phyloP scores from a whole-genome alignment of 2,113 vertebrate species.

The Aldabrachelys gigantea region DNA sequence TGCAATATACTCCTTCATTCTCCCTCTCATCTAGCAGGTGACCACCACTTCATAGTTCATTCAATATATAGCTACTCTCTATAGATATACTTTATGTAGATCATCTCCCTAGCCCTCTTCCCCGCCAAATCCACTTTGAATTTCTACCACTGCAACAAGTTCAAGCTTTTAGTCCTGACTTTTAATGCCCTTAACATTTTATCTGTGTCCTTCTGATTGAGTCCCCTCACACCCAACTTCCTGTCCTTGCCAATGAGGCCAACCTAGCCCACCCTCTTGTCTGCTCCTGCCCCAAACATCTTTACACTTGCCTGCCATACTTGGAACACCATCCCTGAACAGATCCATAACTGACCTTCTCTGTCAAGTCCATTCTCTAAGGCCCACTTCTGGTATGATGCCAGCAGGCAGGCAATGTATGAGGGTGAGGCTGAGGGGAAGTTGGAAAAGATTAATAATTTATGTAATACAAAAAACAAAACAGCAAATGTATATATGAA shows the following conservation, averaged over 20 bases:
- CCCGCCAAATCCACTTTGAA: background rate
- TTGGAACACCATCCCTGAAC: background rate
- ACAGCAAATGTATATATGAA: background rate
- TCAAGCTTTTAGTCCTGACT: background rate
- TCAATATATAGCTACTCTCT: background rate
- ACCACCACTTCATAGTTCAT: background rate
- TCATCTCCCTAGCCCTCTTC: background rate
- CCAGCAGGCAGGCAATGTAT: background rate
- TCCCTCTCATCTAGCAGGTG: background rate
- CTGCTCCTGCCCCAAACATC: background rate
- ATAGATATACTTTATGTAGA: background rate
- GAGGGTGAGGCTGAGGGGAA: background rate
- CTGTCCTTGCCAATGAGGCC: background rate
- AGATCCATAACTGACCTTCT: background rate
- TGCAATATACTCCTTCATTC: fast-evolving
- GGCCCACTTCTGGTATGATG: background rate
- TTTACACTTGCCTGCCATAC: background rate
- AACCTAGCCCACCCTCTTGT: background rate
- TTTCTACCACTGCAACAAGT: background rate
- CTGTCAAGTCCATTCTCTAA: background rate
- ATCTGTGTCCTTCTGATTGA: background rate
- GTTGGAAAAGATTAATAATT: background rate
- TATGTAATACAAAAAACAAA: background rate
- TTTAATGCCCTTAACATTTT: background rate
- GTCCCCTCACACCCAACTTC: no score